phyloP scores from a whole-genome alignment of 2,797 vertebrate genomes.

The Lepilemur septentrionalis region DNA sequence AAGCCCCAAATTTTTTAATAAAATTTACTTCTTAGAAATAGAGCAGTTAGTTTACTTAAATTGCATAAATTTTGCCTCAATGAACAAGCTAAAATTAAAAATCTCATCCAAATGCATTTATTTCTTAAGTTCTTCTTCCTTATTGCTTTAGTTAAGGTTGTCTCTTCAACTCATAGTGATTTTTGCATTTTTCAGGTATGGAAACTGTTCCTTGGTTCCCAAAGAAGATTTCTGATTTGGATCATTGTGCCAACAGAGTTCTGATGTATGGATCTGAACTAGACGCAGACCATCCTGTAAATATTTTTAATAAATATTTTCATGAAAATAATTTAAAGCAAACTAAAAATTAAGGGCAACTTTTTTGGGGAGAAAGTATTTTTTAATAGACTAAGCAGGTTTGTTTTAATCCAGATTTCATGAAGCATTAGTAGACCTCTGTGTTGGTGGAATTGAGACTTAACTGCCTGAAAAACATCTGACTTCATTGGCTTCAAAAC shows the following conservation, averaged over 20 bases:
- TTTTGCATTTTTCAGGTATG: slow-evolving; percentile 86
- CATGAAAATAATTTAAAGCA: background rate
- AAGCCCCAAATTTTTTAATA: background rate
- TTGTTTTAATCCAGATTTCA: slow-evolving; percentile 6
- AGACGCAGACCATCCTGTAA: slow-evolving; percentile 97
- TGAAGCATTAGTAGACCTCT: background rate
- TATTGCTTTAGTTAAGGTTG: slow-evolving; percentile 1
- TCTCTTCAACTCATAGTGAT: slow-evolving; percentile 41
- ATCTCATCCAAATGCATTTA: background rate
- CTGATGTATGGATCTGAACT: slow-evolving; percentile 97
- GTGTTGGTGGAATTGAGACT: background rate
- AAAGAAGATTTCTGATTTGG: slow-evolving; percentile 97
- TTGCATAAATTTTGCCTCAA: background rate
- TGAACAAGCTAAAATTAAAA: slow-evolving; percentile 11
- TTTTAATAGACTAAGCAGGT: background rate
- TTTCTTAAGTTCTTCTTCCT: background rate
- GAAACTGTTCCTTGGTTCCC: slow-evolving; percentile 96
- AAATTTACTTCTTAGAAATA: slow-evolving; percentile 29
- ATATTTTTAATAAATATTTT: slow-evolving; percentile 54
- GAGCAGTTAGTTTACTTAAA: background rate
- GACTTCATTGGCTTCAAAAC: background rate
- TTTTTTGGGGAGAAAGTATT: background rate
- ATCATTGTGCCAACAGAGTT: slow-evolving; percentile 96
- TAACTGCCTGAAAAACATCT: background rate
- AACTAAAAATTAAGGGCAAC: slow-evolving; percentile 34